A percentile compares a stretch with the other conserved stretches of the same genome.
Evolutionary conservation across 2,888 invertebrate genomes (phyloP).

Genomic region (Lycaena phlaeas): DNA sequence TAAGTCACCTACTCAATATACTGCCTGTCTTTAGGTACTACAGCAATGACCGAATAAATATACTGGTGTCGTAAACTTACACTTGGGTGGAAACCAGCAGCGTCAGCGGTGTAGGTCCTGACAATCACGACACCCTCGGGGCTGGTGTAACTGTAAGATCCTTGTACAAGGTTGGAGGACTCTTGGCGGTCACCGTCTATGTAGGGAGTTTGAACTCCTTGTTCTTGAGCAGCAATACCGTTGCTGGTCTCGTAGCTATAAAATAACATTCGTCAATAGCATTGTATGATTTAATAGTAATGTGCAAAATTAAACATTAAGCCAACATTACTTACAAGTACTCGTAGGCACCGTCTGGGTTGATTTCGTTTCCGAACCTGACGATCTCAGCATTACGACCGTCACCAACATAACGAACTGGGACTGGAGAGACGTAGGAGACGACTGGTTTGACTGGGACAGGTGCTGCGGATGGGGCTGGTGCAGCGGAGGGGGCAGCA

Average conservation of each 20-base stretch:
- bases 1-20: no score
- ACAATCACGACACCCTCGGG: constrained; percentile 73
- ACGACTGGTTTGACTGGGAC: constrained; percentile 3
- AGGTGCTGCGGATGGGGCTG: constrained; percentile 9
- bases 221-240: constrained; percentile 72
- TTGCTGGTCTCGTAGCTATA: constrained; percentile 73
- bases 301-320: neutral
- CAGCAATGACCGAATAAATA: no score
- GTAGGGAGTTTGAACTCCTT: constrained; percentile 64
- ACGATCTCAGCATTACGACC: constrained; percentile 23
- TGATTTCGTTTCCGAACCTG: constrained; percentile 42
- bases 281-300: neutral
- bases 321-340: constrained; percentile 44
- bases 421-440: constrained; percentile 1
- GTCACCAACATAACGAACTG: constrained; percentile 16
- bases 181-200: constrained; percentile 30
- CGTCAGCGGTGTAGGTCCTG: constrained; percentile 75
- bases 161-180: constrained; percentile 48
- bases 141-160: constrained; percentile 64
- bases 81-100: constrained; percentile 77
- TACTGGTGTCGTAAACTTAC: no score
- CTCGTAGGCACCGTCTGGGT: constrained; percentile 55
- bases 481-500: constrained; percentile 4
- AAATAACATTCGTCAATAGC: constrained; percentile 4
- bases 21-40: no score